Percentiles rank a stretch among this genome's conserved stretches.
Evolutionary conservation across 1,140 invertebrate species (phyloP).

Genomic region (Druon quercuslanigerum): DNA sequence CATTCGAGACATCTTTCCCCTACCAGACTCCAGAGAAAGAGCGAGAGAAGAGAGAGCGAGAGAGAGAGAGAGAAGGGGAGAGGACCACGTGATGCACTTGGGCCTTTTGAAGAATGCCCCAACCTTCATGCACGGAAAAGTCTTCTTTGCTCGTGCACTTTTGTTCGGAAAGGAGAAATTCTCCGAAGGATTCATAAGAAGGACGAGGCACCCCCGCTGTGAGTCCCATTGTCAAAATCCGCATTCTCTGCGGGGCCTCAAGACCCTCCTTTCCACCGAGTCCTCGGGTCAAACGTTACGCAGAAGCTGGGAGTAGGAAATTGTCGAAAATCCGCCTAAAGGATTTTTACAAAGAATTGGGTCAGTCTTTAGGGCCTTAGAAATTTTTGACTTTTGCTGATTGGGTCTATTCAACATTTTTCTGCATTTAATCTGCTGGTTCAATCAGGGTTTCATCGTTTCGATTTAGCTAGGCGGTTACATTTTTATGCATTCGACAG

Average conservation of each 20-base stretch:
- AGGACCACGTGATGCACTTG: not conserved
- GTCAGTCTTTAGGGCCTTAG: conserved; percentile 28
- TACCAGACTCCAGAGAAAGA: too few species aligned
- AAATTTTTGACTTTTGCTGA: conserved; percentile 23
- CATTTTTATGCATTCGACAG: too few species aligned
- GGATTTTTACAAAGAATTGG: conserved; percentile 23
- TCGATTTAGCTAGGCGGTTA: too few species aligned
- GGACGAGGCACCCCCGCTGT: conserved; percentile 55
- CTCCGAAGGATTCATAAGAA: conserved; percentile 67
- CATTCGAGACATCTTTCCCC: conserved; percentile 41
- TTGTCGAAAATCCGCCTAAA: conserved; percentile 27
- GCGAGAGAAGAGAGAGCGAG: not conserved
- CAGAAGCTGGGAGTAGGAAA: conserved; percentile 7
- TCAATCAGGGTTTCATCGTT: too few species aligned
- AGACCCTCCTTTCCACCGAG: not conserved
- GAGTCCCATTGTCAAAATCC: conserved; percentile 60
- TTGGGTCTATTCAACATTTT: not conserved
- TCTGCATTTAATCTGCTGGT: not conserved
- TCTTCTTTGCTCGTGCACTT: conserved; percentile 38
- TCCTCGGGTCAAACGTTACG: not conserved
- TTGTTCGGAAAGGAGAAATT: conserved; percentile 65
- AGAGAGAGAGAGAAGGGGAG: not conserved
- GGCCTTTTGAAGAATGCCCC: conserved; percentile 4
- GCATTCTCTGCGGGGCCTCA: conserved; percentile 40
- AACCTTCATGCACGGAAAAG: conserved; percentile 8